Conservation (phyloP, 2,797 vertebrate species). For the Melanotaenia trifasciata region DNA sequence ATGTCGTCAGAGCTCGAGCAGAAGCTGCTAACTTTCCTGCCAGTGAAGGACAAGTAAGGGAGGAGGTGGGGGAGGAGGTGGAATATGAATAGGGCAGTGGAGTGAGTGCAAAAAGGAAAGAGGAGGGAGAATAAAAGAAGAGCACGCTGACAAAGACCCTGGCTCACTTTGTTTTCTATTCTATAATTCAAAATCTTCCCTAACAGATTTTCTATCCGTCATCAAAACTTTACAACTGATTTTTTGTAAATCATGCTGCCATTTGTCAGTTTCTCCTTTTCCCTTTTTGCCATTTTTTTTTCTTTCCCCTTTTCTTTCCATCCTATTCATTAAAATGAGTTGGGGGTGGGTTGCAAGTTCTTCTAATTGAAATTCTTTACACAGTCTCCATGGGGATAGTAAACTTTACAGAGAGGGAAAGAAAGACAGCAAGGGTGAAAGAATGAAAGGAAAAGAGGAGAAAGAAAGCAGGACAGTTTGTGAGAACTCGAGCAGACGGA, state of each 20-base stretch:
- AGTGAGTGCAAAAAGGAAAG: conserved; percentile 70
- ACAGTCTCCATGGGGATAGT: conserved; percentile 82
- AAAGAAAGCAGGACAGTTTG: conserved; percentile 57
- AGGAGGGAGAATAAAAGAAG: conserved; percentile 68
- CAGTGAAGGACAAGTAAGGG: conserved; percentile 72
- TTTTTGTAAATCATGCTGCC: conserved; percentile 23
- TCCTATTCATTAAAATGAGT: conserved; percentile 72
- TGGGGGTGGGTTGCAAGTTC: conserved; percentile 40
- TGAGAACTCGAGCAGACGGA: conserved; percentile 58
- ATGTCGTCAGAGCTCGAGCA: conserved; percentile 48
- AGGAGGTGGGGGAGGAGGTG: conserved; percentile 42
- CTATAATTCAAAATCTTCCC: conserved; percentile 57
- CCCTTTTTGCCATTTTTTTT: conserved; percentile 35
- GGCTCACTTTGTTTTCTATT: conserved; percentile 62
- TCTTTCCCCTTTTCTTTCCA: conserved; percentile 41
- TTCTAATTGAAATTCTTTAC: conserved; percentile 86
- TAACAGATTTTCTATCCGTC: conserved; percentile 47
- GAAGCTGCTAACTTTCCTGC: conserved; percentile 73
- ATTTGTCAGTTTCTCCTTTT: conserved; percentile 43
- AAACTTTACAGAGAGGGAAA: conserved; percentile 80
- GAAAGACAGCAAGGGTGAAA: conserved; percentile 67
- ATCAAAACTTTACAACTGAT: conserved; percentile 54
- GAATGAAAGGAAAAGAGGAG: conserved; percentile 50
- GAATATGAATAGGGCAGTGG: conserved; percentile 76
- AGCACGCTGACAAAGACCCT: conserved; percentile 70